A percentile compares a stretch with the other conserved stretches of the same genome.
Evolutionary conservation across 2,888 invertebrate species (phyloP).

Genomic region (Mylabris sibirica): DNA sequence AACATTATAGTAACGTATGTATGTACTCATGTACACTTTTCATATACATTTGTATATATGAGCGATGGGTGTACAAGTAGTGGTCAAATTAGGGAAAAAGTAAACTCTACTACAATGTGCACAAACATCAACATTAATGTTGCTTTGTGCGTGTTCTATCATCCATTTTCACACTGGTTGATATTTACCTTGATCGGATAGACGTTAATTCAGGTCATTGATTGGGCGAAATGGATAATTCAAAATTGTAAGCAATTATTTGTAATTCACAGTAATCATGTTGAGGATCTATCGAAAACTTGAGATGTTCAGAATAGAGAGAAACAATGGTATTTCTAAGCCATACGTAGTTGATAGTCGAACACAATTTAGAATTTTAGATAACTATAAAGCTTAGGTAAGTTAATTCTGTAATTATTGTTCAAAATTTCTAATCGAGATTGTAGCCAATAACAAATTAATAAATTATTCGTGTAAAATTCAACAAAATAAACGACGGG

Average conservation of each 20-base stretch:
- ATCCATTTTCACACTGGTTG: background rate
- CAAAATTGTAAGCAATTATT: background rate
- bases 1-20: slow-evolving; percentile 20
- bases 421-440: background rate
- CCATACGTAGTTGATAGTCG: background rate
- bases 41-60: background rate
- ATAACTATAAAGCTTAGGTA: background rate
- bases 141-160: slow-evolving; percentile 7
- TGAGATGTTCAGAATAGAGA: background rate
- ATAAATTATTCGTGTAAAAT: background rate
- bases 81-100: slow-evolving; percentile 23
- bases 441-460: background rate
- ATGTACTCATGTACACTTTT: background rate
- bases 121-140: slow-evolving; percentile 9
- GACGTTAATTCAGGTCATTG: background rate
- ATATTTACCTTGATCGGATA: slow-evolving; percentile 1
- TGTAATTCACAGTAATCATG: background rate
- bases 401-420: slow-evolving; percentile 1
- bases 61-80: slow-evolving; percentile 7
- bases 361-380: too few species aligned
- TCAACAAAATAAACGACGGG: background rate
- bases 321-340: background rate
- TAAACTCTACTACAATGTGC: background rate
- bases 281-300: background rate
- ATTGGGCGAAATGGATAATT: background rate